A percentile compares a stretch with the other conserved stretches of the same genome.
Evolutionary conservation across 2,888 invertebrate species (phyloP).

Genomic region (Drosophila trichaetosa): DNA sequence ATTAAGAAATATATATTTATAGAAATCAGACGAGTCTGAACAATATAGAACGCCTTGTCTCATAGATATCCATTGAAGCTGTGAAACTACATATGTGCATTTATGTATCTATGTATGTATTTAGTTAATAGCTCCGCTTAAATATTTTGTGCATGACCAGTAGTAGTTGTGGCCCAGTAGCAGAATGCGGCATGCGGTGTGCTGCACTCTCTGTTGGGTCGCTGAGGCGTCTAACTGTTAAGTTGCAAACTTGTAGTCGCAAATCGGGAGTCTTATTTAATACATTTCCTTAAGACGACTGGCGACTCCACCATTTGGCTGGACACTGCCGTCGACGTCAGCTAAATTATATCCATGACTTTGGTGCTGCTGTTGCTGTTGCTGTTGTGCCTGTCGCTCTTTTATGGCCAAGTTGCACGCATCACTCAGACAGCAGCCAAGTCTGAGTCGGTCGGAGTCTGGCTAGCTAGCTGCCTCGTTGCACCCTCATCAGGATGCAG

Average conservation of each 20-base stretch:
- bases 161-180: conserved; percentile 32
- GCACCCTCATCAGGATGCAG: conserved; percentile 40
- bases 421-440: conserved; percentile 65
- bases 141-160: conserved; percentile 17
- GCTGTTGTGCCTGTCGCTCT: conserved; percentile 52
- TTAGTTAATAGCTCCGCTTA: conserved; percentile 40
- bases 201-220: conserved; percentile 17
- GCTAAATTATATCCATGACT: conserved; percentile 63
- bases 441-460: conserved; percentile 10
- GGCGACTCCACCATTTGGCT: conserved; percentile 56
- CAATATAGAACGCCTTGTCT: not conserved
- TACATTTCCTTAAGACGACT: conserved; percentile 76
- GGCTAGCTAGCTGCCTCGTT: not conserved
- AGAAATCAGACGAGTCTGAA: not conserved
- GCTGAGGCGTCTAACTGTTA: conserved; percentile 65
- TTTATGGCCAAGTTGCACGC: conserved; percentile 79
- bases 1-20: not conserved
- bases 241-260: conserved; percentile 49
- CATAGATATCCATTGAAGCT: not conserved
- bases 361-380: conserved; percentile 34
- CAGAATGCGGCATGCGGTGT: not conserved
- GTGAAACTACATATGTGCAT: not conserved
- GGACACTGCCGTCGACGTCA: conserved; percentile 66
- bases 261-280: conserved; percentile 60
- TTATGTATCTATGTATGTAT: conserved; percentile 7